A percentile compares a stretch with the other conserved stretches of the same genome.
phyloP scores from a whole-genome alignment of 1,140 invertebrate species.

The Cydia fagiglandana region DNA sequence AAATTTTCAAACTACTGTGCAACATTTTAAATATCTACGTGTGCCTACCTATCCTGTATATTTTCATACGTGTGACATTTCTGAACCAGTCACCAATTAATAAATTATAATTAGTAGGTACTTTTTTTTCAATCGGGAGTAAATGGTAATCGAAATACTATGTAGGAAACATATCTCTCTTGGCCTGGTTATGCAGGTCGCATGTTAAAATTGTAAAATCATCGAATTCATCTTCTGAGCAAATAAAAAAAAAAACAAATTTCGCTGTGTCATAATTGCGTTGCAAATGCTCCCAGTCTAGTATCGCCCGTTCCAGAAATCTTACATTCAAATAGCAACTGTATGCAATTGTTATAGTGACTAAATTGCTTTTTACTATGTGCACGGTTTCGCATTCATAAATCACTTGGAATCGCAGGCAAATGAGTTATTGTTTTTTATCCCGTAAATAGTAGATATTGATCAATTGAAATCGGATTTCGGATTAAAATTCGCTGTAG shows the following conservation, averaged over 20 bases:
- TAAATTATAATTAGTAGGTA: too few species aligned
- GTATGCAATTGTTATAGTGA: not conserved
- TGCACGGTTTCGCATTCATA: constrained; percentile 13
- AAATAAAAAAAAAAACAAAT: not conserved
- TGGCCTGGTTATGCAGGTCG: too few species aligned
- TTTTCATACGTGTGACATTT: too few species aligned
- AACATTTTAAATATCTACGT: too few species aligned
- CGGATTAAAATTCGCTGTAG: not conserved
- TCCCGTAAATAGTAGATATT: constrained; percentile 24
- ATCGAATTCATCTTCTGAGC: too few species aligned
- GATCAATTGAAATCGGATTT: constrained; percentile 19
- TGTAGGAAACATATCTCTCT: too few species aligned
- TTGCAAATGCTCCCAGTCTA: constrained; percentile 19
- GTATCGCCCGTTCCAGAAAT: not conserved
- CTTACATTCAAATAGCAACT: constrained; percentile 1
- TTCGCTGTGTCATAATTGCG: constrained; percentile 15
- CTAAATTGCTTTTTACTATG: not conserved
- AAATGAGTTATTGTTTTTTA: constrained; percentile 32
- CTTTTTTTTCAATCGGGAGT: too few species aligned
- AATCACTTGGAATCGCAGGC: constrained; percentile 23
- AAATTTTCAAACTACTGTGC: too few species aligned
- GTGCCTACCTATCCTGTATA: too few species aligned
- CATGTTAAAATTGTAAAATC: too few species aligned
- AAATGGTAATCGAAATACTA: too few species aligned
- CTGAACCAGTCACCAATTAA: too few species aligned